A percentile compares a stretch with the other conserved stretches of the same genome.
Evolutionary conservation across 2,113 vertebrate genomes (phyloP).

Genomic region (Platycercus adscitus): DNA sequence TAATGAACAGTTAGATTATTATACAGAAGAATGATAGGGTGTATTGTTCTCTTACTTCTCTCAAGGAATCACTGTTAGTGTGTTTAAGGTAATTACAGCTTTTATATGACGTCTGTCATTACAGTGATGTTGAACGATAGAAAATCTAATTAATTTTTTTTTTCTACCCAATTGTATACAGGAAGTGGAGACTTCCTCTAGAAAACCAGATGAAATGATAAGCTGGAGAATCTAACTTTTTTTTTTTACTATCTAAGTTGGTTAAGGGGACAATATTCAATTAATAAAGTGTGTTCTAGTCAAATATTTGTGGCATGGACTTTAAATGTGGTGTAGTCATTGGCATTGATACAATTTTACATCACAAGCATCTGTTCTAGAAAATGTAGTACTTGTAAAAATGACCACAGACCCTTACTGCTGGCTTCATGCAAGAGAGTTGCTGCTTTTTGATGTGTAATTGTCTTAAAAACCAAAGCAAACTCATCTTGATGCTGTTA

Average conservation of each 20-base stretch:
- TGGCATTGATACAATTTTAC: neutral
- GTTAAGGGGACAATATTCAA: neutral
- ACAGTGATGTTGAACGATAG: neutral
- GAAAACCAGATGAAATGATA: neutral
- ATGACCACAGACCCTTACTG: neutral
- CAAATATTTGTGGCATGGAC: neutral
- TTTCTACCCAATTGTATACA: neutral
- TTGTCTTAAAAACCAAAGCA: neutral
- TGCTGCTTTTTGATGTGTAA: neutral
- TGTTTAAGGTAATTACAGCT: conserved; percentile 19
- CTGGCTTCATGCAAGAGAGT: neutral
- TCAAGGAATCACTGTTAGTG: neutral
- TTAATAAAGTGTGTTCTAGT: neutral
- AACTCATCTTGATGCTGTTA: neutral
- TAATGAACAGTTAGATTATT: conserved; percentile 10
- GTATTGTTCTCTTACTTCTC: conserved; percentile 3
- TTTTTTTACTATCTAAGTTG: neutral
- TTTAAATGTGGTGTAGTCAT: neutral
- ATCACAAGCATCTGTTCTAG: neutral
- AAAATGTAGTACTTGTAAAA: neutral
- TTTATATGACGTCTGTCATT: neutral
- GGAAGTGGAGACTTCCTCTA: neutral
- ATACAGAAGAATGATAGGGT: neutral
- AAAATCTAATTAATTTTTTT: neutral
- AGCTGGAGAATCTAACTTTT: neutral